Percentiles rank a stretch among this genome's conserved stretches.
Evolutionary conservation across 2,797 vertebrate genomes (phyloP).

Genomic region (Crenuchus spilurus): DNA sequence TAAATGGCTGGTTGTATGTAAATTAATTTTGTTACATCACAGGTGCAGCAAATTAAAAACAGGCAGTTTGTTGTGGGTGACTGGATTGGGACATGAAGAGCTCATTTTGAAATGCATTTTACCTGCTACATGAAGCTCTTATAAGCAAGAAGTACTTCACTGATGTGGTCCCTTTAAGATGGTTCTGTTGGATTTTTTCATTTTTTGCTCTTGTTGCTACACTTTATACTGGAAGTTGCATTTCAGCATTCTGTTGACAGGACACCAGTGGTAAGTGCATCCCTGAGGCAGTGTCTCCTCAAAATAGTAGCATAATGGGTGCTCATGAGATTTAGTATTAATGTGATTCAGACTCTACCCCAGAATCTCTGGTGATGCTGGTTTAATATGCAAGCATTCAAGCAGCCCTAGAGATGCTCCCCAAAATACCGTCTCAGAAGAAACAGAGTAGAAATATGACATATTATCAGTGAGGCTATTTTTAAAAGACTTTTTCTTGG

Average conservation of each 20-base stretch:
- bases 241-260: not conserved
- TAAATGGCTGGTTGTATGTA: not conserved
- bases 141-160: too few species aligned
- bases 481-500: constrained; percentile 29
- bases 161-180: not conserved
- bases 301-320: constrained; percentile 18
- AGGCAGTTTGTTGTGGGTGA: too few species aligned
- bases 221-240: not conserved
- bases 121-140: too few species aligned
- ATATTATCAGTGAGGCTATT: constrained; percentile 27
- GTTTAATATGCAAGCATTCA: constrained; percentile 5
- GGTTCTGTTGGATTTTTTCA: not conserved
- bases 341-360: constrained; percentile 3
- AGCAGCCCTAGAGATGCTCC: not conserved
- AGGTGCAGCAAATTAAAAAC: too few species aligned
- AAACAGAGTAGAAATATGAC: not conserved
- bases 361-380: not conserved
- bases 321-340: constrained; percentile 1
- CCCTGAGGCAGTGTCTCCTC: not conserved
- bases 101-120: too few species aligned
- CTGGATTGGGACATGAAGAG: too few species aligned
- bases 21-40: too few species aligned
- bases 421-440: not conserved
- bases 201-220: not conserved
- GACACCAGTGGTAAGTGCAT: not conserved